Evolutionary conservation across 2,797 vertebrate genomes (phyloP).

Genomic region (Avahi laniger): DNA sequence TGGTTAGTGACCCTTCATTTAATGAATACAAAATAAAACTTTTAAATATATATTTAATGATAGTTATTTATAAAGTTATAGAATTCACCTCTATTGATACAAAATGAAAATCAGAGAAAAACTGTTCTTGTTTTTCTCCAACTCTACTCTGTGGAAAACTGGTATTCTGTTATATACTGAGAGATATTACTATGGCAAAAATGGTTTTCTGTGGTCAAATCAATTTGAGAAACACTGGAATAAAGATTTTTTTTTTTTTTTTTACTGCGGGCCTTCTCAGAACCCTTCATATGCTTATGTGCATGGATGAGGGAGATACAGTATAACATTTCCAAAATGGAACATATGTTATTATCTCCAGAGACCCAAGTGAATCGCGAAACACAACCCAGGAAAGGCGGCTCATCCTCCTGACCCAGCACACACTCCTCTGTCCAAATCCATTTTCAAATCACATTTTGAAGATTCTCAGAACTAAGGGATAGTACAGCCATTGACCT

Average conservation of each 20-base stretch:
- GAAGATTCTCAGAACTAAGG: constrained; percentile 43
- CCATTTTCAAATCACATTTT: constrained; percentile 58
- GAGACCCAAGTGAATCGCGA: not conserved
- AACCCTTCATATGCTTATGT: not conserved
- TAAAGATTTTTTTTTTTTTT: not conserved
- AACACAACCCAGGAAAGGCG: not conserved
- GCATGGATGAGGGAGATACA: not conserved
- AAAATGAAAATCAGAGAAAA: not conserved
- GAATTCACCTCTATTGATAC: not conserved
- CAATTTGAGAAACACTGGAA: not conserved
- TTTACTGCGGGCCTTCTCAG: not conserved
- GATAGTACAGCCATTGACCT: not conserved
- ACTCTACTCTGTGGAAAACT: not conserved
- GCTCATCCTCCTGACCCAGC: not conserved
- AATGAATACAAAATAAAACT: not conserved
- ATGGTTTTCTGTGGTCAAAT: not conserved
- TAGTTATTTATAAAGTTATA: not conserved
- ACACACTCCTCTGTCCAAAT: constrained; percentile 27
- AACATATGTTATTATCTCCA: not conserved
- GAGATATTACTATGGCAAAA: not conserved
- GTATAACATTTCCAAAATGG: constrained; percentile 4
- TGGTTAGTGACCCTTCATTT: not conserved
- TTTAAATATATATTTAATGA: not conserved
- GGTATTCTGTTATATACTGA: not conserved
- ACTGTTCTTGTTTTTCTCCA: not conserved